Conservation (phyloP, 2,113 vertebrate species). For the Neotragus moschatus region DNA sequence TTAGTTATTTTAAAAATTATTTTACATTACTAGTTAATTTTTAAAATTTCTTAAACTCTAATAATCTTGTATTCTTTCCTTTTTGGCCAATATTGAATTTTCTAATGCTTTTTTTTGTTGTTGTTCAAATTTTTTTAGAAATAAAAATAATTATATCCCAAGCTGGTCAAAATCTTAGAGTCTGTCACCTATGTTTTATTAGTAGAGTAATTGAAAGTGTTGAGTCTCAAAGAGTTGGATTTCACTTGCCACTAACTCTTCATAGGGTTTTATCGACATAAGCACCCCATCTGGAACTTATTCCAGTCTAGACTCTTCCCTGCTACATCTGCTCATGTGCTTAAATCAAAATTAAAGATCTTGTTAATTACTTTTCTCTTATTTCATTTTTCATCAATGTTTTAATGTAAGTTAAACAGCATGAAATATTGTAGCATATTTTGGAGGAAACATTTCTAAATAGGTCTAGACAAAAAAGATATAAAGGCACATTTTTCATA, state of each 20-base stretch:
- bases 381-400: background rate
- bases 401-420: conserved; percentile 32
- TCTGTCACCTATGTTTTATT: conserved; percentile 15
- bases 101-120: background rate
- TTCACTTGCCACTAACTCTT: background rate
- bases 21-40: background rate
- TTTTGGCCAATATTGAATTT: background rate
- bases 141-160: background rate
- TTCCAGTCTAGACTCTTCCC: background rate
- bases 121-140: background rate
- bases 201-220: background rate
- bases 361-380: background rate
- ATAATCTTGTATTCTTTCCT: background rate
- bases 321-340: background rate
- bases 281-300: background rate
- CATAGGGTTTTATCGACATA: background rate
- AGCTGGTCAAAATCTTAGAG: background rate
- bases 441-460: conserved; percentile 45
- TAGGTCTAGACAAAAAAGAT: background rate
- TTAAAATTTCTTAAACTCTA: background rate
- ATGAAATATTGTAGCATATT: background rate
- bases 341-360: conserved; percentile 54
- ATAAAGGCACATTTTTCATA: background rate
- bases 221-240: background rate
- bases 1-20: background rate